Evolutionary conservation across 2,113 vertebrate species (phyloP).

Genomic region (Pedionomus torquatus): DNA sequence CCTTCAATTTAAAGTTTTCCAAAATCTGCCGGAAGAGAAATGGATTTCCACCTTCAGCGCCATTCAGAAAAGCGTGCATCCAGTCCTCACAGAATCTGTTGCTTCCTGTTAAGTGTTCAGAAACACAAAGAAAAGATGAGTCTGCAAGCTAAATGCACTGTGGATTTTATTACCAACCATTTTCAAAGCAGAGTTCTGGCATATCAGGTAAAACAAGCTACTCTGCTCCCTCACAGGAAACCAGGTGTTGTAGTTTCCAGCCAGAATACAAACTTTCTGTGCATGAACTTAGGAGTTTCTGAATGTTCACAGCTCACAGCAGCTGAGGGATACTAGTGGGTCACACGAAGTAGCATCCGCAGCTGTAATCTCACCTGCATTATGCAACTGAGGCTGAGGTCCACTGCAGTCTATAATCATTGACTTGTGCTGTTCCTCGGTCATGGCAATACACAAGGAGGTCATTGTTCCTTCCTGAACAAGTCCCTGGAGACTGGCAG

Average conservation of each 20-base stretch:
- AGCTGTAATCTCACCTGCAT: constrained; percentile 78
- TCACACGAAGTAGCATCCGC: background rate
- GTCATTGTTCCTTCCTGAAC: constrained; percentile 90
- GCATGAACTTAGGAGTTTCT: background rate
- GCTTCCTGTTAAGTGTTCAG: constrained; percentile 77
- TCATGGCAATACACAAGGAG: constrained; percentile 87
- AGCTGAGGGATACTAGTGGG: background rate
- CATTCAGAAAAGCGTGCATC: constrained; percentile 91
- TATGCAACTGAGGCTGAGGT: constrained; percentile 80
- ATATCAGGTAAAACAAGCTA: background rate
- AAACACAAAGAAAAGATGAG: no score
- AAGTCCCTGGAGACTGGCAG: constrained; percentile 91
- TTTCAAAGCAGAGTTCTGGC: background rate
- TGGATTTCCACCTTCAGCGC: constrained; percentile 88
- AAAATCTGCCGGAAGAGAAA: constrained; percentile 94
- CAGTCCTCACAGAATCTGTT: constrained; percentile 97
- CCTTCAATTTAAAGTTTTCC: constrained; percentile 99
- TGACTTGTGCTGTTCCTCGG: constrained; percentile 79
- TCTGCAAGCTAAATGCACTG: background rate
- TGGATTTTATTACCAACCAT: background rate
- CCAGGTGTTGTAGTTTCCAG: background rate
- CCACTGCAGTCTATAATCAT: constrained; percentile 85
- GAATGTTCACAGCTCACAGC: background rate
- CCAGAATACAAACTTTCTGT: background rate
- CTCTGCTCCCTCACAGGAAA: background rate